Evolutionary conservation across 2,888 invertebrate genomes (phyloP), one percentile per base, ranked within the genome.

Genomic region (Spodoptera exigua): DNA sequence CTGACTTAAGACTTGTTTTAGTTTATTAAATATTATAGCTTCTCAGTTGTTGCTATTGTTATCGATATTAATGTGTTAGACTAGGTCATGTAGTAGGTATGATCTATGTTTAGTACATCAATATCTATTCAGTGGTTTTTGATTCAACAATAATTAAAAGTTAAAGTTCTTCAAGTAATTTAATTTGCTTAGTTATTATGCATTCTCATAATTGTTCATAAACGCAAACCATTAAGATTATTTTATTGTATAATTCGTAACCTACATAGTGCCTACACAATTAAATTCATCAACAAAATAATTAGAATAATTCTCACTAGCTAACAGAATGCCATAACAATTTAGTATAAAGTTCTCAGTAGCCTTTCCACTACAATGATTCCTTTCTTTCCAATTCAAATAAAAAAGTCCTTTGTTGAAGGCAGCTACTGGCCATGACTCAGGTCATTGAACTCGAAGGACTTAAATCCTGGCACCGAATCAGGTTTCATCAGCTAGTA

Each of bases 401-500:
- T n/a, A n/a, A 74, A 76, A 74, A 64, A 66, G 52, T 46, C 63
- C 57, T 74, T 76, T 80, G 70, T 81, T 68, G 53, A 66, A 48
- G 54, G 17, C 58, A 13, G 74, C 78, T 64, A 61, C 77, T 68
- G 75, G 74, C 61, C 74, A 71, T 77, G 77, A 78, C 75, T 70
- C 57, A 65, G 85, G 83, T 82, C 83, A 71, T 64, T 77, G 80
- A 69, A 74, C 70, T 76, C 78, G 67, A 78, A 82, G 84, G 86
- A 84, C 78, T 80, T 80, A 61, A 76, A 71, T 80, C 81, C 76
- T 74, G 67, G 72, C 43, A 55, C 65, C 65, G 59, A 72, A 75
- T 72, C 55, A 5, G 7, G 54, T 75, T 58, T 53, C 60, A 65
- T 68, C 57, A 70, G 54, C 53, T 67, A 57, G 60, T 58, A 64